These are phyloP conservation scores for Corythoichthys haematopterus DNA, from an alignment of 2,113 vertebrate species.

Conservation along the genomic window DNA sequence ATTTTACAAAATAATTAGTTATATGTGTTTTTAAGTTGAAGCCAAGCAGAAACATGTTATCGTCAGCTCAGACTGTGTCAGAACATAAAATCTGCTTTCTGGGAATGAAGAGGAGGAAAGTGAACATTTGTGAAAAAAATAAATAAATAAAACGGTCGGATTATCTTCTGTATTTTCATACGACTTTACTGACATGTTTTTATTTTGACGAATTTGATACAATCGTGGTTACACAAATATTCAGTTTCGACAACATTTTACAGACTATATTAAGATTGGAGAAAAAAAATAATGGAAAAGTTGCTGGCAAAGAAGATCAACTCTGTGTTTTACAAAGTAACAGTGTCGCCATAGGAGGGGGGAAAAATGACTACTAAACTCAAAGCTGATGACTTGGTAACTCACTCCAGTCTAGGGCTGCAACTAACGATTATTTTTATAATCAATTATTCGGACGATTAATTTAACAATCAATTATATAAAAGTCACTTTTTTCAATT, in stretches of 20 bases:
- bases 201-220: background rate
- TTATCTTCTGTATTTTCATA: background rate
- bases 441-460: too few species aligned
- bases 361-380: too few species aligned
- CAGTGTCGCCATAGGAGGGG: too few species aligned
- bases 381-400: too few species aligned
- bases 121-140: slow-evolving; percentile 40
- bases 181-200: background rate
- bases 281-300: too few species aligned
- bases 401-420: too few species aligned
- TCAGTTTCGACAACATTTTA: background rate
- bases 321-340: too few species aligned
- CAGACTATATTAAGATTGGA: background rate
- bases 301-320: too few species aligned
- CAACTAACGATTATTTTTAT: too few species aligned
- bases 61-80: slow-evolving; percentile 34
- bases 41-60: slow-evolving; percentile 49
- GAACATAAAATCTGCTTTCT: slow-evolving; percentile 36
- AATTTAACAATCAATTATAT: too few species aligned
- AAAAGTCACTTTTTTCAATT: too few species aligned
- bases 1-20: slow-evolving; percentile 37
- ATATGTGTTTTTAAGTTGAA: slow-evolving; percentile 44
- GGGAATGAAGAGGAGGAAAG: slow-evolving; percentile 35
- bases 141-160: slow-evolving; percentile 26
- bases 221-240: background rate